Base-by-base conservation (phyloP, 1,140 invertebrate genomes). In the Drosophila lacertosa region DNA sequence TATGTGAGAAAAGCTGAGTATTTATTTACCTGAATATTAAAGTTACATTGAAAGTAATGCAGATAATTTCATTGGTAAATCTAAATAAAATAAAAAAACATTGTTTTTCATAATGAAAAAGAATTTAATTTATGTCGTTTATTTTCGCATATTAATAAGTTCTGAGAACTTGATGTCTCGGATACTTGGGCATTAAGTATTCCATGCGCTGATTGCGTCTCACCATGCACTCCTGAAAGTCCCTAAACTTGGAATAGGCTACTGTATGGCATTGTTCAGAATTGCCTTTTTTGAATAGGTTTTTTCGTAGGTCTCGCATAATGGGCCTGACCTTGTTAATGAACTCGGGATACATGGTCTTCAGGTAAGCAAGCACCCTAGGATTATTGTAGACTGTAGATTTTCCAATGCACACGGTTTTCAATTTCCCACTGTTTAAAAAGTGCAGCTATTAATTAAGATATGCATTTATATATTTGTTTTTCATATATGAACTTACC, bases 361-460 rank as follows among this genome's bases (percentile, higher is more conserved):
- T 0, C 2, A 63, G 9, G 48, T 48, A 69, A 0, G 0, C 0
- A 4, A 1, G 0, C 0, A 63, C 7, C 2, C 6, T 22, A 2
- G 48, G 40, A 2, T 1, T n/a, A 15, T 70, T 65, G 20, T 58
- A 58, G n/a, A 70, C 3, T 5, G 60, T 70, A 9, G 60, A 45
- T 9, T 0, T 16, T 5, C n/a, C 22, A 6, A 13, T 0, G 39
- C 65, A 60, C 4, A 67, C 65, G 0, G 4, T n/a, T 0, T 18
- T 2, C 3, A 2, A 2, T 2, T 1, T 1, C 2, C 2, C 0
- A 0, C 40, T 45, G 16, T 32, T 4, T 7, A 26, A 39, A 42
- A 39, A n/a, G n/a, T n/a, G n/a, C n/a, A n/a, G n/a, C n/a, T n/a
- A n/a, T n/a, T n/a, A n/a, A n/a, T n/a, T 11, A 15, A 5, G 3